These are phyloP conservation scores for Chloroclysta siterata DNA, from an alignment of 2,888 invertebrate species.

Conservation along the genomic window DNA sequence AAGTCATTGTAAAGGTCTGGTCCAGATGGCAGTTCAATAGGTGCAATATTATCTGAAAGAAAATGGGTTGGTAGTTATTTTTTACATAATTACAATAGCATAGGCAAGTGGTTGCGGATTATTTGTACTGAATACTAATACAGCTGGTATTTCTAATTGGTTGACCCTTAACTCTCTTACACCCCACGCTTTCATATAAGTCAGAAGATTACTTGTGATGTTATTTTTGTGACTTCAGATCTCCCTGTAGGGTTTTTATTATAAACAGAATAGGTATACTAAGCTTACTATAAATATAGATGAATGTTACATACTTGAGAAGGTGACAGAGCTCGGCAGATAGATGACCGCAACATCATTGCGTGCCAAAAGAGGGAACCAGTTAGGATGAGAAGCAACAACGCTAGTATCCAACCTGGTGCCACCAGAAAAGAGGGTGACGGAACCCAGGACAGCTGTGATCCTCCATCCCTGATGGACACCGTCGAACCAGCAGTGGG, in stretches of 20 bases:
- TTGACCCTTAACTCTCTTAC: too few species aligned
- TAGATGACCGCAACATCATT: constrained; percentile 62
- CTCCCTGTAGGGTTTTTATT: too few species aligned
- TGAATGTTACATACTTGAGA: constrained; percentile 45
- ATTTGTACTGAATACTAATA: too few species aligned
- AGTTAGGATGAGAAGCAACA: constrained; percentile 55
- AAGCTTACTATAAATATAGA: not conserved
- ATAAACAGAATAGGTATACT: not conserved
- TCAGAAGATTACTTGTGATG: too few species aligned
- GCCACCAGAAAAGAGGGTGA: constrained; percentile 59
- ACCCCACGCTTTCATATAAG: too few species aligned
- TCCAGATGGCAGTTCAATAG: constrained; percentile 50
- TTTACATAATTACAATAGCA: not conserved
- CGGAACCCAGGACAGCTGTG: constrained; percentile 62
- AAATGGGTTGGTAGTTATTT: not conserved
- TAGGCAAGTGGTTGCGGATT: too few species aligned
- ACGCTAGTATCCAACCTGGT: constrained; percentile 48
- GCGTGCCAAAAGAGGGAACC: constrained; percentile 50
- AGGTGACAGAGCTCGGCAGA: constrained; percentile 40
- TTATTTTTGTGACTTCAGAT: too few species aligned
- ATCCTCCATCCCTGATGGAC: constrained; percentile 52
- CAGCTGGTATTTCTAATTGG: too few species aligned
- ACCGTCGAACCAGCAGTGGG: constrained; percentile 66
- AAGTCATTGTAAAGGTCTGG: constrained; percentile 44
- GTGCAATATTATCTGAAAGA: constrained; percentile 45